A percentile compares a stretch with the other conserved stretches of the same genome.
These are phyloP conservation scores for Graptemys geographica DNA, from an alignment of 2,797 vertebrate species.

Conservation along the genomic window DNA sequence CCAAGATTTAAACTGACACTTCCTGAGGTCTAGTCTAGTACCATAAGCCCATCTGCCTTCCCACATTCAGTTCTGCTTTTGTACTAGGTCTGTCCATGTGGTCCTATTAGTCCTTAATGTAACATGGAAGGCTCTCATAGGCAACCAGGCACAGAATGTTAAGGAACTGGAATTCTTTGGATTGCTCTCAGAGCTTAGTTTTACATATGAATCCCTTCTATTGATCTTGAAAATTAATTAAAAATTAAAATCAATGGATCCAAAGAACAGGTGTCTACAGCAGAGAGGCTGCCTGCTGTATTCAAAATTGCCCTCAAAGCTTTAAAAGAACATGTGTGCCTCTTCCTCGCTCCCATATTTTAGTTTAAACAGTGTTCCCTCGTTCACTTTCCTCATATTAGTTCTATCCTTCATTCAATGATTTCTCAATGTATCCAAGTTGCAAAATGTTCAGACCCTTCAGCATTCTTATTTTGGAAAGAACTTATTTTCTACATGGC, in stretches of 20 bases:
- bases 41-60: not conserved
- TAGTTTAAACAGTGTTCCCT: not conserved
- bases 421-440: slow-evolving; percentile 21
- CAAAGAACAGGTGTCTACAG: not conserved
- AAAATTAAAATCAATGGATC: not conserved
- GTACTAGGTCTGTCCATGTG: not conserved
- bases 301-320: not conserved
- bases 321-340: not conserved
- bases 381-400: not conserved
- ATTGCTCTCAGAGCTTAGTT: not conserved
- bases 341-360: not conserved
- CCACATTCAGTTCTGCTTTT: not conserved
- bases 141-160: not conserved
- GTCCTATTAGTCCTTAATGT: not conserved
- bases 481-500: not conserved
- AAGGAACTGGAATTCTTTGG: not conserved
- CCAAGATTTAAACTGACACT: not conserved
- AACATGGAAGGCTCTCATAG: not conserved
- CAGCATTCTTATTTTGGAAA: slow-evolving; percentile 16
- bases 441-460: not conserved
- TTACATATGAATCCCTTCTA: not conserved
- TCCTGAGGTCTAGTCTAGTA: not conserved
- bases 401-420: not conserved
- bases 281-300: not conserved
- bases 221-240: not conserved